A percentile compares a stretch with the other conserved stretches of the same genome.
Evolutionary conservation across 2,888 invertebrate species (phyloP).

Genomic region (Lepidochrysops patricia): DNA sequence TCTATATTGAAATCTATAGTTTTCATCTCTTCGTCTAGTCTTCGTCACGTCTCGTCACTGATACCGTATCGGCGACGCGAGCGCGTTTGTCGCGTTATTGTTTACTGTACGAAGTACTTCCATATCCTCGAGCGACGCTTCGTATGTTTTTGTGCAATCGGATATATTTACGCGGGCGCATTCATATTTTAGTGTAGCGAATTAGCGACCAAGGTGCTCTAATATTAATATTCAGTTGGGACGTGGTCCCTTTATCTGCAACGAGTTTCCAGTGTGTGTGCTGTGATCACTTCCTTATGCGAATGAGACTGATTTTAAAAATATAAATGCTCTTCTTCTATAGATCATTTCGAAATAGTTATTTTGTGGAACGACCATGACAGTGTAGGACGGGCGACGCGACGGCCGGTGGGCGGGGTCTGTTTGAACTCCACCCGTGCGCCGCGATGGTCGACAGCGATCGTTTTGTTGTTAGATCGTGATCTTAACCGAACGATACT

Average conservation of each 20-base stretch:
- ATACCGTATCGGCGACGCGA: conserved; percentile 31
- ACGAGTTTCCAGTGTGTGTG: conserved; percentile 72
- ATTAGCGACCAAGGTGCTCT: conserved; percentile 67
- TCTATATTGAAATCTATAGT: conserved; percentile 36
- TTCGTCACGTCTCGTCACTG: conserved; percentile 48
- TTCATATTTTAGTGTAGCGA: conserved; percentile 58
- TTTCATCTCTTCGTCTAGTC: conserved; percentile 61
- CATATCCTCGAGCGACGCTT: conserved; percentile 16
- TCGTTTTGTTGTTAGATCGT: conserved; percentile 53
- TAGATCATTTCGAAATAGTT: conserved; percentile 51
- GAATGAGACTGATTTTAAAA: conserved; percentile 73
- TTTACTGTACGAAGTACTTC: conserved; percentile 43
- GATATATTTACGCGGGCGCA: conserved; percentile 49
- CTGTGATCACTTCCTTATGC: conserved; percentile 75
- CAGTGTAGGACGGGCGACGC: neutral
- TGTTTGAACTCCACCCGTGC: neutral
- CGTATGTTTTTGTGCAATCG: conserved; percentile 38
- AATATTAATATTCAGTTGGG: conserved; percentile 61
- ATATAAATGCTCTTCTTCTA: conserved; percentile 60
- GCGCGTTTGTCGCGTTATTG: conserved; percentile 35
- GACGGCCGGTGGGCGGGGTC: neutral
- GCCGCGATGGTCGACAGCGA: conserved; percentile 37
- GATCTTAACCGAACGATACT: conserved; percentile 65
- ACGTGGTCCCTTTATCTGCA: conserved; percentile 60
- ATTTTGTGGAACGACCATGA: conserved; percentile 25